Conservation (phyloP, 2,797 vertebrate species). For the Pipistrellus pygmaeus region DNA sequence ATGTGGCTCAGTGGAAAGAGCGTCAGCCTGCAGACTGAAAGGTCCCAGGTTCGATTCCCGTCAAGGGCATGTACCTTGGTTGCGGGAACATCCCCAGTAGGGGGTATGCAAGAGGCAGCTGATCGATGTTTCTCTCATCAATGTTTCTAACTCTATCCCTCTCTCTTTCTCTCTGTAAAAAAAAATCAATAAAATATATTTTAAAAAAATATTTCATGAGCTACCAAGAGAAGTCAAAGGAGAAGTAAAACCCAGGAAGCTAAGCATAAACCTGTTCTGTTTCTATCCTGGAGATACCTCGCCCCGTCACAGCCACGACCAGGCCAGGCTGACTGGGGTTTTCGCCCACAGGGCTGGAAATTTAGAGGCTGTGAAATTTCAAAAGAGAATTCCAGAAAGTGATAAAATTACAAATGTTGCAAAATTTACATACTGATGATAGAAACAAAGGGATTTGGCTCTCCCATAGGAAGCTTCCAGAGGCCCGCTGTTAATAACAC, state of each 20-base stretch:
- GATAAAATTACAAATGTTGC: background rate
- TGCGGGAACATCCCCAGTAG: too few relatives aligned
- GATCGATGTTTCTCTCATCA: too few relatives aligned
- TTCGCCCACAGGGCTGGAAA: background rate
- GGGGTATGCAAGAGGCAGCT: too few relatives aligned
- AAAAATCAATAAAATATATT: too few relatives aligned
- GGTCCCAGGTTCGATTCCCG: too few relatives aligned
- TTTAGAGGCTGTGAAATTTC: background rate
- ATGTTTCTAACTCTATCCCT: too few relatives aligned
- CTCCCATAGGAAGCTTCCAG: conserved; percentile 43
- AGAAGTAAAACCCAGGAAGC: conserved; percentile 37
- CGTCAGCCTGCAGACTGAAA: too few relatives aligned
- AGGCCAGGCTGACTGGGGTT: background rate
- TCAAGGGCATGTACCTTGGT: too few relatives aligned
- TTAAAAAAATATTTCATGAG: background rate
- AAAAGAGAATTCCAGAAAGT: background rate
- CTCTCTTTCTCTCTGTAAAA: too few relatives aligned
- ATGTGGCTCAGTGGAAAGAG: too few relatives aligned
- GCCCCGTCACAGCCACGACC: background rate
- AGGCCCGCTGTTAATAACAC: background rate
- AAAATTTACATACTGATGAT: background rate
- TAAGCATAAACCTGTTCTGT: background rate
- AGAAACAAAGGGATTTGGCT: conserved; percentile 32
- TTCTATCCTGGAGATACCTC: background rate
- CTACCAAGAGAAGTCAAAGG: background rate